Conservation (phyloP, 1,140 invertebrate species). For the Brachionus sp. region DNA sequence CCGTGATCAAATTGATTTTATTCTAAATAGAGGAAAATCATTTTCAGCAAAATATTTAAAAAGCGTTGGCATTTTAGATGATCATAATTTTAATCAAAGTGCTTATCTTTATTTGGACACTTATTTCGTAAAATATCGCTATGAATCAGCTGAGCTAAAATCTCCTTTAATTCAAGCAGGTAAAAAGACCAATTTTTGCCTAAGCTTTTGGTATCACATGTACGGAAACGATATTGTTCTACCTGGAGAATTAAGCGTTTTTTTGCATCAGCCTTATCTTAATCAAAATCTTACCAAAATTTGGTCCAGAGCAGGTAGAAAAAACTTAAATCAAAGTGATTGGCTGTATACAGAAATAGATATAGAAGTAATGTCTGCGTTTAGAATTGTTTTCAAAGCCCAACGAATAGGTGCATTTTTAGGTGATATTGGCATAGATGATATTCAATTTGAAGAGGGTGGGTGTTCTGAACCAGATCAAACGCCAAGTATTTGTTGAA, state of each 20-base stretch:
- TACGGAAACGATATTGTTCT: background rate
- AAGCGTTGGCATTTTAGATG: background rate
- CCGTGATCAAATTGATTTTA: conserved; percentile 28
- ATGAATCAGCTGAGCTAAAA: conserved; percentile 18
- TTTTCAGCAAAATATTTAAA: background rate
- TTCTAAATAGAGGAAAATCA: background rate
- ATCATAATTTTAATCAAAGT: background rate
- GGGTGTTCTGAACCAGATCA: background rate
- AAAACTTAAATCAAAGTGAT: background rate
- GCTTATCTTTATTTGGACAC: background rate
- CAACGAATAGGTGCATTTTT: background rate
- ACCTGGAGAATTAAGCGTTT: background rate
- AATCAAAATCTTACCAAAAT: background rate
- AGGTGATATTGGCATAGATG: conserved; percentile 17
- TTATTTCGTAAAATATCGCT: background rate
- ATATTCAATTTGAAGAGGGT: background rate
- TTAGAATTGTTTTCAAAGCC: conserved; percentile 5
- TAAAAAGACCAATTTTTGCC: background rate
- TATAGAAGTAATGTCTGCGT: background rate
- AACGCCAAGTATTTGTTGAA: background rate
- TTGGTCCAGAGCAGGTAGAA: conserved; percentile 32
- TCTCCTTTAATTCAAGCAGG: background rate
- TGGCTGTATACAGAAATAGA: background rate
- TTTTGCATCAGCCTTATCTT: background rate
- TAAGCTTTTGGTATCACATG: conserved; percentile 40